phyloP scores from a whole-genome alignment of 2,797 vertebrate genomes.

The Liparis tanakae region DNA sequence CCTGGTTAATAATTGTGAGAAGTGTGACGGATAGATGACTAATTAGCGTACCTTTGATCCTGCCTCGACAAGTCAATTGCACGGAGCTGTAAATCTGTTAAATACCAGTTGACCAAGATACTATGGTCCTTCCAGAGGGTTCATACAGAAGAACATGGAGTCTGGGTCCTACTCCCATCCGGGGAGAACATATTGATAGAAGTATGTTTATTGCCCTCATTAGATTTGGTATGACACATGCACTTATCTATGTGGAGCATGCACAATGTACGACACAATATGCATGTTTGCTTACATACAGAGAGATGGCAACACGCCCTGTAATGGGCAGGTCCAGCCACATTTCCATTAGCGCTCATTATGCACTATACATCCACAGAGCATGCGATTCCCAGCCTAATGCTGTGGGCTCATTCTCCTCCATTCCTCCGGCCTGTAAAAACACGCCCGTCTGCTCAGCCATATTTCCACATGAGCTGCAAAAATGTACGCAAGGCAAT shows the following conservation, averaged over 20 bases:
- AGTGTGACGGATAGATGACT: conserved; percentile 65
- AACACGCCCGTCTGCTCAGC: conserved; percentile 39
- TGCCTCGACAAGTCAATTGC: conserved; percentile 26
- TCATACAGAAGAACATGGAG: neutral
- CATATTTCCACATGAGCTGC: conserved; percentile 16
- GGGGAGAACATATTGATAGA: conserved; percentile 2
- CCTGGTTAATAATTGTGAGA: conserved; percentile 75
- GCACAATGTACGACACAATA: neutral
- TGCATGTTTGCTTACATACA: conserved; percentile 11
- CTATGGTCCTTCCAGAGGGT: neutral
- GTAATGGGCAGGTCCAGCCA: conserved; percentile 7
- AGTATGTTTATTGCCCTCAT: conserved; percentile 6
- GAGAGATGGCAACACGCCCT: conserved; percentile 26
- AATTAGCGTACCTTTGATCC: conserved; percentile 53
- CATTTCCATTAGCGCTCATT: conserved; percentile 38
- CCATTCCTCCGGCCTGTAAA: conserved; percentile 45
- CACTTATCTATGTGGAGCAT: neutral
- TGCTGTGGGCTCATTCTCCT: conserved; percentile 30
- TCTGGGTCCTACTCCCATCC: neutral
- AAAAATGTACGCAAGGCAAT: conserved; percentile 16
- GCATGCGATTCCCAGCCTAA: conserved; percentile 25
- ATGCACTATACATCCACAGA: conserved; percentile 22
- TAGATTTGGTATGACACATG: neutral
- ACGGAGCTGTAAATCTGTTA: conserved; percentile 38
- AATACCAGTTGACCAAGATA: conserved; percentile 31